Percentiles rank a stretch among this genome's conserved stretches.
Evolutionary conservation across 1,140 invertebrate species (phyloP).

Genomic region (Papilio xuthus): DNA sequence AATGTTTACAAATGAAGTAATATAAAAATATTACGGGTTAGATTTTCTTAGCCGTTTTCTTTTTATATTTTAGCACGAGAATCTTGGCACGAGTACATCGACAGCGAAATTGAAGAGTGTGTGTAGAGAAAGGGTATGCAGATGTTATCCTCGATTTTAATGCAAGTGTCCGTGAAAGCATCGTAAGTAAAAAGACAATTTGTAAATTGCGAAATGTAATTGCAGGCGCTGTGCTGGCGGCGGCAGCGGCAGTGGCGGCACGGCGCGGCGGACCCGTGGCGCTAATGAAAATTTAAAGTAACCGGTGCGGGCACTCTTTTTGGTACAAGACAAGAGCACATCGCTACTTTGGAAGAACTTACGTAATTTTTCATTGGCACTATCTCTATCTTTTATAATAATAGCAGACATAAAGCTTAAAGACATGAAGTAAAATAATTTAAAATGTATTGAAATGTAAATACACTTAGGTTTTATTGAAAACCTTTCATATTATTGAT

Average conservation of each 20-base stretch:
- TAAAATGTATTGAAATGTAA: not conserved
- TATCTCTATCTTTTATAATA: not conserved
- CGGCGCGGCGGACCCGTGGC: constrained; percentile 48
- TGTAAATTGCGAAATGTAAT: constrained; percentile 71
- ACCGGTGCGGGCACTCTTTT: constrained; percentile 53
- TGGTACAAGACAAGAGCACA: constrained; percentile 37
- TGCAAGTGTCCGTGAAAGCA: constrained; percentile 48
- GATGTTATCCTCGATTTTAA: constrained; percentile 39
- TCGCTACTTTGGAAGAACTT: not conserved
- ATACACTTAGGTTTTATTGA: not conserved
- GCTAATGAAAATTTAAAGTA: constrained; percentile 78
- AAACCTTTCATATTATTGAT: not conserved
- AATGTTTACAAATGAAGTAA: not conserved
- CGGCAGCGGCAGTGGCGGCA: constrained; percentile 41
- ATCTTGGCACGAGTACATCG: not conserved
- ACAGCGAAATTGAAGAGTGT: not conserved
- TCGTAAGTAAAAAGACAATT: constrained; percentile 66
- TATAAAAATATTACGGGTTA: not conserved
- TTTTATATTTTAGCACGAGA: not conserved
- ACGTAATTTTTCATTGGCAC: not conserved
- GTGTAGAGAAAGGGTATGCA: constrained; percentile 17
- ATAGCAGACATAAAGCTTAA: not conserved
- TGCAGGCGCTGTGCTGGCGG: constrained; percentile 56
- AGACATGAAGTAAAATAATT: not conserved
- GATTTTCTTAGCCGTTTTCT: not conserved